These are phyloP conservation scores for Sitta carolinensis DNA, from an alignment of 2,797 vertebrate species.

Conservation along the genomic window DNA sequence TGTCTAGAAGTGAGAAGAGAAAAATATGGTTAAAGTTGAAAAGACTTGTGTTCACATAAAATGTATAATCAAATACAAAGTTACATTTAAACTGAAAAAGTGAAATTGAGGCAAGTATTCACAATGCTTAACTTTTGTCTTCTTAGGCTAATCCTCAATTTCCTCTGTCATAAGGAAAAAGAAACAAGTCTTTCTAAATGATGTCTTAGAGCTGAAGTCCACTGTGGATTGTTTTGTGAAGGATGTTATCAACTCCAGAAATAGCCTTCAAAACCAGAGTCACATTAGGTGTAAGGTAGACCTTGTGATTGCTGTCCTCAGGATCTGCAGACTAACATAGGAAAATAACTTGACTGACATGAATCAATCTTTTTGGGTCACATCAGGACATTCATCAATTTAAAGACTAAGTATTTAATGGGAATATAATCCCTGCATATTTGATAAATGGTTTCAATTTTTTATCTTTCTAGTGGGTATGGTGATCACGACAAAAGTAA, in stretches of 20 bases:
- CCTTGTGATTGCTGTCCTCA: not conserved
- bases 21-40: not conserved
- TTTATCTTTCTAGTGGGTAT: not conserved
- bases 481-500: slow-evolving; percentile 2
- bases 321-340: not conserved
- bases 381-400: not conserved
- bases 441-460: slow-evolving; percentile 27
- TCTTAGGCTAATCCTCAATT: not conserved
- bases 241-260: not conserved
- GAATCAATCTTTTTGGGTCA: not conserved
- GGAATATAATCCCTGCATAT: not conserved
- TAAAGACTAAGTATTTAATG: slow-evolving; percentile 9
- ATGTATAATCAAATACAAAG: not conserved
- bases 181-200: not conserved
- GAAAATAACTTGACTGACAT: not conserved
- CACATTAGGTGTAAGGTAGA: not conserved
- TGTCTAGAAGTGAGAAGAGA: not conserved
- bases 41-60: not conserved
- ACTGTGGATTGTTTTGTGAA: not conserved
- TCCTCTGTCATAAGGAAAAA: not conserved
- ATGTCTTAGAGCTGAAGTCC: not conserved
- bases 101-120: not conserved
- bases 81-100: not conserved
- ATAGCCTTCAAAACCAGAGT: not conserved
- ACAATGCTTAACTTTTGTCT: not conserved